Conservation (phyloP, 2,113 vertebrate genomes). For the Eurystomus gularis region DNA sequence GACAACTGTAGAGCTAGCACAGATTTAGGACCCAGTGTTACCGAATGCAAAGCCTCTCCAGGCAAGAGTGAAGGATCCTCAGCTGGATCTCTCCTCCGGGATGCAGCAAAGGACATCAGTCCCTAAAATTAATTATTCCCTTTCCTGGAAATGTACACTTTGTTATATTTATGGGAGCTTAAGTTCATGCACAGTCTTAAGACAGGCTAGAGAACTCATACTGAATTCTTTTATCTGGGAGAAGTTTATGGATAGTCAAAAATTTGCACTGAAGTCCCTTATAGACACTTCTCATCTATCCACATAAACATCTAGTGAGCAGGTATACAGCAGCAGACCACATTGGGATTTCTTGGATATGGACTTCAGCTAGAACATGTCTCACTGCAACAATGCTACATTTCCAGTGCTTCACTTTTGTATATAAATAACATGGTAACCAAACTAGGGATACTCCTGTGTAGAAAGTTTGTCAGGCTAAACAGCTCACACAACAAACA, state of each 20-base stretch:
- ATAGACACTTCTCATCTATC: neutral
- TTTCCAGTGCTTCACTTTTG: neutral
- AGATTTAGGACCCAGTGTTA: slow-evolving; percentile 23
- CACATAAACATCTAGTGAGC: neutral
- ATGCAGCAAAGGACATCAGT: neutral
- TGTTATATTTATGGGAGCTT: neutral
- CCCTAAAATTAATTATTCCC: neutral
- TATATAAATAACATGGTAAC: neutral
- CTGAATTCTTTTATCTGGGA: neutral
- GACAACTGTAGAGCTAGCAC: slow-evolving; percentile 24
- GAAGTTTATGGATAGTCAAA: neutral
- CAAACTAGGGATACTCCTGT: neutral
- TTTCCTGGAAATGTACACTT: slow-evolving; percentile 6
- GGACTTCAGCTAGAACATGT: neutral
- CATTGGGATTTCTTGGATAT: neutral
- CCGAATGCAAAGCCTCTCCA: slow-evolving; percentile 6
- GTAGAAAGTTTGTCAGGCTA: neutral
- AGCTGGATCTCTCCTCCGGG: neutral
- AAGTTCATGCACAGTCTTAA: neutral
- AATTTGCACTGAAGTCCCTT: neutral
- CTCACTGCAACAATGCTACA: neutral
- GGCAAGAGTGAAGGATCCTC: neutral
- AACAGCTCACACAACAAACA: neutral
- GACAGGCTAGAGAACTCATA: neutral
- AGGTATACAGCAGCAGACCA: neutral